Evolutionary conservation across 2,113 vertebrate genomes (phyloP).

Genomic region (Poeciliopsis prolifica): DNA sequence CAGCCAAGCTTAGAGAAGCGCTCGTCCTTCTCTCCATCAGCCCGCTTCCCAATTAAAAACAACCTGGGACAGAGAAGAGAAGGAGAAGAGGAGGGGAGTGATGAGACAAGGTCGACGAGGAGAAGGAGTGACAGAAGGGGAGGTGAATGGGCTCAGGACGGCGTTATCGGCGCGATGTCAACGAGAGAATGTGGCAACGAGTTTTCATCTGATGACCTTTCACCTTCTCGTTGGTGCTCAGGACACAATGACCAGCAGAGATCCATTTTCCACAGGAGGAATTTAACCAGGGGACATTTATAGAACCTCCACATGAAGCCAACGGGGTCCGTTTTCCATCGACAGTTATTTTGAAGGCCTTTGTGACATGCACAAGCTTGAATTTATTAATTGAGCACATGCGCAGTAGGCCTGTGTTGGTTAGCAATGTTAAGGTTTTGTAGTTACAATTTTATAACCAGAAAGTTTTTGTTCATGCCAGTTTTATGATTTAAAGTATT

Average conservation of each 20-base stretch:
- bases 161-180: slow-evolving; percentile 8
- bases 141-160: slow-evolving; percentile 14
- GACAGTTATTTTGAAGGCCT: slow-evolving; percentile 3
- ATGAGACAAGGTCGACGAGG: slow-evolving; percentile 47
- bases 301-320: neutral
- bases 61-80: slow-evolving; percentile 57
- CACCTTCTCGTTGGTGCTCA: slow-evolving; percentile 9
- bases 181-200: slow-evolving; percentile 1
- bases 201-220: slow-evolving; percentile 32
- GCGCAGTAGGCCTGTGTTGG: neutral
- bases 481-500: neutral
- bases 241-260: slow-evolving; percentile 10
- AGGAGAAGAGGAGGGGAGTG: slow-evolving; percentile 11
- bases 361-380: neutral
- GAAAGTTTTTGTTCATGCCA: neutral
- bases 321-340: slow-evolving; percentile 11
- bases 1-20: slow-evolving; percentile 70
- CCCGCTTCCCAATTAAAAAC: slow-evolving; percentile 66
- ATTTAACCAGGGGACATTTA: slow-evolving; percentile 1
- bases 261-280: slow-evolving; percentile 12
- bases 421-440: neutral
- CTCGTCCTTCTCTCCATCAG: slow-evolving; percentile 60
- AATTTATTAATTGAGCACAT: no score
- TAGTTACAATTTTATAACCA: neutral
- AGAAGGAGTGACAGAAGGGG: slow-evolving; percentile 18